Conservation (phyloP, 2,113 vertebrate species). For the Diphyllodes magnificus region DNA sequence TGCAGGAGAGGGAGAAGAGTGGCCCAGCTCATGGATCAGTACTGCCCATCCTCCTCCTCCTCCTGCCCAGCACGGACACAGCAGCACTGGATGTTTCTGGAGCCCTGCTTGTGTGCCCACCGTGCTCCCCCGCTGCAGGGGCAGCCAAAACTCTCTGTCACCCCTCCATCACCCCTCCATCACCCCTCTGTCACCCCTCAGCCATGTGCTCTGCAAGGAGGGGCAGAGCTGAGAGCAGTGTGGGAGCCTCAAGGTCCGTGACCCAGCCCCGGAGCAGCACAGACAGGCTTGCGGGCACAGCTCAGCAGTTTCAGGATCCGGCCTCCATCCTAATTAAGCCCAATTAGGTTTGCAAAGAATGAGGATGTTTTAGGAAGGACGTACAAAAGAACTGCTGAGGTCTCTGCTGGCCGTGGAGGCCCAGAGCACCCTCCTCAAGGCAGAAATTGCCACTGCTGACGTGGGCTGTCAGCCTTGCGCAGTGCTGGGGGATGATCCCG, state of each 20-base stretch:
- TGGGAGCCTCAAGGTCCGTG: not conserved
- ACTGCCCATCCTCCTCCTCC: not conserved
- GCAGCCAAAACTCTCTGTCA: not conserved
- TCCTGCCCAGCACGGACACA: fast-evolving
- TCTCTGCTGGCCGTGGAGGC: not conserved
- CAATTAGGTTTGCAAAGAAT: not conserved
- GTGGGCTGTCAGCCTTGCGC: fast-evolving
- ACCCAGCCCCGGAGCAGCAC: not conserved
- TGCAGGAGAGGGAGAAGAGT: not conserved
- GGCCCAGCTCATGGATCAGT: too few species aligned
- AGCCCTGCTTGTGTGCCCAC: not conserved
- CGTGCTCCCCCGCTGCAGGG: not conserved
- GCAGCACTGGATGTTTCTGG: not conserved
- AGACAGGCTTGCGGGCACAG: not conserved
- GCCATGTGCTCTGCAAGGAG: not conserved
- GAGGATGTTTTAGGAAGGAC: not conserved
- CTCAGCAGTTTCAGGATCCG: not conserved
- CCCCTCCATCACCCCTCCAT: not conserved
- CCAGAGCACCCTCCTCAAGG: not conserved
- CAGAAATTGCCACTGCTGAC: not conserved
- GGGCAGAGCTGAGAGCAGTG: not conserved
- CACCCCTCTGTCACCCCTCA: not conserved
- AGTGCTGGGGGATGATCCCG: not conserved
- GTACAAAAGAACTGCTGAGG: not conserved
- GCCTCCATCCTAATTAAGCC: not conserved